Base-by-base conservation (phyloP, 2,797 vertebrate genomes). In the Rhinogobio ventralis region DNA sequence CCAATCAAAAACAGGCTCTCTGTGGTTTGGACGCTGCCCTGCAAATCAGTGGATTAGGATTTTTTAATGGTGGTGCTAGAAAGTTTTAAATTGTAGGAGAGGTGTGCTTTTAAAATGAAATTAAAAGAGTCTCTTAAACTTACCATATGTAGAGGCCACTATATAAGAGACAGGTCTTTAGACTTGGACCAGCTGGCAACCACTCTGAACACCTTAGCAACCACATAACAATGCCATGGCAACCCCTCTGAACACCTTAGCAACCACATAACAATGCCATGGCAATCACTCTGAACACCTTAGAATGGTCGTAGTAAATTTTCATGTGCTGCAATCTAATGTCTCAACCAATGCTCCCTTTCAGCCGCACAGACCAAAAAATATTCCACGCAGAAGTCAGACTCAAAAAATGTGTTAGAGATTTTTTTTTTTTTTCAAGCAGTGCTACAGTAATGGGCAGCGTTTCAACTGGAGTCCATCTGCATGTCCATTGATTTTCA, bases 401-500 rank as follows among this genome's bases (percentile, higher is more conserved):
- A 42, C 30, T 53, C 7, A 39, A 51, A 51, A 79, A 57, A 60
- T 53, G 3, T 57, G 3, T 57, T 57, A 0, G 33, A 71, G 15
- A 23, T 4, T 42, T 1, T 23, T n/a, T 57, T 57, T 62, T 28
- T 71, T 81, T 28, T 33, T 72, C 14, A 67, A 53, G 67, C 82
- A 42, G 62, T 25, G 49, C 25, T 42, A 53, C 62, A 82, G 57
- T 42, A 73, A 49, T 23, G 42, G 69, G 72, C 71, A 75, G 33
- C 60, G 9, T 76, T 76, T 55, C 72, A 76, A 53, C 23, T 23
- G 73, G 72, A 67, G 72, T 67, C 71, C 69, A 82, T 74, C 69
- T 73, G 69, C 71, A 64, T 64, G 28, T 73, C 69, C 57, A 82
- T 74, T 82, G 81, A 82, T 82, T 82, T 82, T 82, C 57, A 62